Evolutionary conservation across 2,113 vertebrate species (phyloP).

Genomic region (Oophaga pumilio): DNA sequence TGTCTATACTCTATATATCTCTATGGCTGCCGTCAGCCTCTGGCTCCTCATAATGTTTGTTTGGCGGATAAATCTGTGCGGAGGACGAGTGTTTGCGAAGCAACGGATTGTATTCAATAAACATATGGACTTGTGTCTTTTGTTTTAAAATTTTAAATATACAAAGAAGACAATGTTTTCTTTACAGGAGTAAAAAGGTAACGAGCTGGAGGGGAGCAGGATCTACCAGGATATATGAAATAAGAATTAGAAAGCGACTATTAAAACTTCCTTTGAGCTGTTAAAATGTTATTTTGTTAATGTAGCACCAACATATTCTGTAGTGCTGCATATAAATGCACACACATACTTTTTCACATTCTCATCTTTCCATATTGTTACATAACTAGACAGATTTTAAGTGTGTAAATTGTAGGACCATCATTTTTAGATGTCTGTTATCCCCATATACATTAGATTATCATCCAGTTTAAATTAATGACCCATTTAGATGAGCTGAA

Average conservation of each 20-base stretch:
- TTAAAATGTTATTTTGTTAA: not conserved
- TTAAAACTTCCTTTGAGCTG: not conserved
- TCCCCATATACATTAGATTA: too few species aligned
- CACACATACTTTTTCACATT: not conserved
- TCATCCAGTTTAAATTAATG: too few species aligned
- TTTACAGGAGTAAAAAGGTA: not conserved
- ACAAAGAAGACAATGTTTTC: not conserved
- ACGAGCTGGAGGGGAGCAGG: not conserved
- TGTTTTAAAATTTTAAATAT: conserved; percentile 5
- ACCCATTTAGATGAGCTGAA: too few species aligned
- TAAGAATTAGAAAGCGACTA: not conserved
- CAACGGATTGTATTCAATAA: conserved; percentile 22
- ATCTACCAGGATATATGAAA: not conserved
- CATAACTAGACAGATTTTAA: not conserved
- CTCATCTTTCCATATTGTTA: not conserved
- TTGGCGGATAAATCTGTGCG: conserved; percentile 6
- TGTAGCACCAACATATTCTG: not conserved
- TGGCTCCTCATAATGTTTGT: conserved; percentile 44
- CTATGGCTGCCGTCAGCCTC: conserved; percentile 33
- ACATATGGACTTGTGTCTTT: not conserved
- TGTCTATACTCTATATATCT: conserved; percentile 30
- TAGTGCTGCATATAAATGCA: not conserved
- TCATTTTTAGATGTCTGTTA: too few species aligned
- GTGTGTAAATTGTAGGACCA: too few species aligned
- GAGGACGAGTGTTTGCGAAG: not conserved